Evolutionary conservation across 2,888 invertebrate species (phyloP), one percentile per base, ranked within the genome.

Genomic region (Eristalinus aeneus): DNA sequence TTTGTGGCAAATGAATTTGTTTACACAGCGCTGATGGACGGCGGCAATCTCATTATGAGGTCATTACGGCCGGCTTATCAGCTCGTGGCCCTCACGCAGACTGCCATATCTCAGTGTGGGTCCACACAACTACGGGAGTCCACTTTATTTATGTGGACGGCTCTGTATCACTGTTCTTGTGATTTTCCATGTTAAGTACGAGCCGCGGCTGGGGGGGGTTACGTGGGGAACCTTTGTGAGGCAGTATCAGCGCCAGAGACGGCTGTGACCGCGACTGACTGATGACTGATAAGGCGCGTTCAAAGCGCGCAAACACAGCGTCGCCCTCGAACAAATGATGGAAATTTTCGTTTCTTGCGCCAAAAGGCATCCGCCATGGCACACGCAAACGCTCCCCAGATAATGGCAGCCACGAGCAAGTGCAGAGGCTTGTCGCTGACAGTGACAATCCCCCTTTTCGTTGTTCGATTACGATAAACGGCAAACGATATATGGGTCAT

Each of bases 1-100:
- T 82, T 78, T 39, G 73, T 86, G 79, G 79, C 84, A 80, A 80
- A 85, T 80, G 34, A 83, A 75, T 68, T 80, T 85, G 82, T 86
- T 86, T 82, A 86, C 77, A 74, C 58, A 81, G 54, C 73, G 39
- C 60, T 65, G 82, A 74, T 75, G 79, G 73, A 31, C 36, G 58
- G 67, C 63, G 61, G 69, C 74, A 82, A 77, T 86, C 82, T 74
- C 56, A 65, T 78, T 86, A 82, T 82, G 86, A 86, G 86, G 86
- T 82, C 86, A 86, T 86, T 82, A 82, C 56, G 82, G 78, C 61
- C 74, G 27, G 71, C 77, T 86, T 86, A 86, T 86, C 86, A 78
- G 82, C 71, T n/a, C 23, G 56, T 58, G 68, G 60, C 68, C 54
- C 32, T 53, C 36, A 63, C 27, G 60, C 61, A 67, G 64, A 54